Base-by-base conservation (phyloP, 2,113 vertebrate genomes). In the Oreochromis aureus region DNA sequence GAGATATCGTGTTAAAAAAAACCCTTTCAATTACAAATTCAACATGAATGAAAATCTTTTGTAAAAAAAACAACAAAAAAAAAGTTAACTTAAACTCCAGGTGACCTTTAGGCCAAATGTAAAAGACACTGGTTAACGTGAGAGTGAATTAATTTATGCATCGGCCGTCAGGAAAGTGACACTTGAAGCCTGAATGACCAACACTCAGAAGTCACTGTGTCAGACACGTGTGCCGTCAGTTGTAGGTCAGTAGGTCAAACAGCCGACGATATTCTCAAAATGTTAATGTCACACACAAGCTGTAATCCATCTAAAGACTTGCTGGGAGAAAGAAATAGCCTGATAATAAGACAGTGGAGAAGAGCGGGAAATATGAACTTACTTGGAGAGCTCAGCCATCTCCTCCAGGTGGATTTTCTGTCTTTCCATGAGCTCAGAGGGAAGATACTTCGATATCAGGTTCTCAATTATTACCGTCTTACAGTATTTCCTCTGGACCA, bases 361-460 rank as follows among this genome's bases (percentile, higher is more conserved):
- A 3, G 44, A 48, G 71, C 16, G 4, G 34, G 6, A 54, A 30
- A 61, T 30, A 84, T n/a, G 54, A 39, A 90, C 91, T 87, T 97
- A 99, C 98, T 98, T 99, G 61, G 98, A 98, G 87, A 99, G 95
- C 91, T 99, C 98, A 82, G 97, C 97, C 94, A 99, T 97, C 95
- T 99, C 98, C 54, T 99, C 98, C 94, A 97, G 97, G 86, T 97
- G 95, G 85, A 98, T 93, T 81, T 95, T 97, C 87, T 96, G 97
- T 88, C 98, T 95, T 86, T 99, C 98, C 13, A 93, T 95, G 83
- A 99, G 95, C 90, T 98, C 98, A 73, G 96, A 95, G 24, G 98
- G 97, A 92, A 99, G 96, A 91, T 98, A 98, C 78, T 96, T 97
- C 2, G 96, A 97, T 87, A 98, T 98, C 80, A 99, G 88, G 27